Evolutionary conservation across 1,140 invertebrate genomes (phyloP), one percentile per base, ranked within the genome.

Genomic region (Drosophila ironensis): DNA sequence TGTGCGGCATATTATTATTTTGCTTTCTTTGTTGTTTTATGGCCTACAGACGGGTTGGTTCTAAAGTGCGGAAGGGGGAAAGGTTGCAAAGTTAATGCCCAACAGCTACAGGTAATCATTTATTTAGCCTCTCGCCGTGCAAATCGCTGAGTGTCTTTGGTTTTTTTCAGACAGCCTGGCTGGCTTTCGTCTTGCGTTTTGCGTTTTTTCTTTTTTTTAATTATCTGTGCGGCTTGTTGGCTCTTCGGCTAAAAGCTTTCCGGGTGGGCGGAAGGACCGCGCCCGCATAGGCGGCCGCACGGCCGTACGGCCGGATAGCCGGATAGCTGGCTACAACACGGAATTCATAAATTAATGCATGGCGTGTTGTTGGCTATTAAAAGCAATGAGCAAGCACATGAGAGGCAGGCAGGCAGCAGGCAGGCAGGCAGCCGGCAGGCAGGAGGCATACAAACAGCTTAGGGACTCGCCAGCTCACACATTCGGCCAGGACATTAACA

Each of bases 261-360:
- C 60, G 41, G 59, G 40, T 59, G 57, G 57, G 57, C 57, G 53
- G 41, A 37, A 63, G 17, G 56, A 20, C 56, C 56, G 27, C 56
- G 54, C 71, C 47, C 50, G 33, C n/a, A 14, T 5, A 6, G 20
- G 9, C 20, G 8, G 12, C 35, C 22, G 19, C 3, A 14, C 14
- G n/a, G 25, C 45, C 24, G 9, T n/a, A 4, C 28, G n/a, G 20
- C 25, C 14, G 17, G 20, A 33, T 24, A 2, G 16, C n/a, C 37
- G 38, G 14, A 38, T 30, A 30, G 4, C 41, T 44, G 14, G 22
- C 30, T 19, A 47, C 56, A 75, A 50, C 63, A 67, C 57, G 60
- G 60, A 77, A 84, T 76, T 84, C 78, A 86, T 84, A 84, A 84
- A 84, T 84, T 84, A 84, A 84, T 84, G 78, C 78, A 82, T 84